A percentile compares a stretch with the other conserved stretches of the same genome.
Evolutionary conservation across 2,113 vertebrate genomes (phyloP).

Genomic region (Brevimyrus niger): DNA sequence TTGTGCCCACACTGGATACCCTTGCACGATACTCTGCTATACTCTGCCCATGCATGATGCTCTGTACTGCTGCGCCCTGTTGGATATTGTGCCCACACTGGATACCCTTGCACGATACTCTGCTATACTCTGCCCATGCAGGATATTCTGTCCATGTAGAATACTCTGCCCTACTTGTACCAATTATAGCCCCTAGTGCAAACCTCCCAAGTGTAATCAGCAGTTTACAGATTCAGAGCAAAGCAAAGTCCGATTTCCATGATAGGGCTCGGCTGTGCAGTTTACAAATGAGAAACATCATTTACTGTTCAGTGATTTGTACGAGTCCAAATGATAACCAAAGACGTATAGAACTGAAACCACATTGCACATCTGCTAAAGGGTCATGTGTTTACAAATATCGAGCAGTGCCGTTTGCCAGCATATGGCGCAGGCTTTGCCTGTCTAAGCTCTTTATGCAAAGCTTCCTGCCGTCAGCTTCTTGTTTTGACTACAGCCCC

Average conservation of each 20-base stretch:
- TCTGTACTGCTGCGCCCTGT: background rate
- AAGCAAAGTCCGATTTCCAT: background rate
- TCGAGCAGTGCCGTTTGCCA: background rate
- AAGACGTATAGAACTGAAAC: background rate
- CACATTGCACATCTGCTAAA: background rate
- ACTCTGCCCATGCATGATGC: no score
- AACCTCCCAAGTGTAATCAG: background rate
- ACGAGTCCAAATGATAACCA: background rate
- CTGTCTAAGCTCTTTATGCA: background rate
- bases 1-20: no score
- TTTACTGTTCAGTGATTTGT: background rate
- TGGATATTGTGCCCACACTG: background rate
- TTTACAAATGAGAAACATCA: background rate
- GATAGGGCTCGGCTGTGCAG: background rate
- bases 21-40: background rate
- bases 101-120: background rate
- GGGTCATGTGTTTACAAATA: background rate
- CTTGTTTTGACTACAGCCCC: background rate
- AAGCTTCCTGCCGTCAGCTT: background rate
- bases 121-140: background rate
- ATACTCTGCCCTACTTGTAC: background rate
- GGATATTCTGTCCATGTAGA: background rate
- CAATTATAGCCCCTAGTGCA: background rate
- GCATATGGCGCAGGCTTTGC: background rate
- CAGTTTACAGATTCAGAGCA: background rate